Conservation (phyloP, 1,140 invertebrate genomes). For the Drosophila obscura region DNA sequence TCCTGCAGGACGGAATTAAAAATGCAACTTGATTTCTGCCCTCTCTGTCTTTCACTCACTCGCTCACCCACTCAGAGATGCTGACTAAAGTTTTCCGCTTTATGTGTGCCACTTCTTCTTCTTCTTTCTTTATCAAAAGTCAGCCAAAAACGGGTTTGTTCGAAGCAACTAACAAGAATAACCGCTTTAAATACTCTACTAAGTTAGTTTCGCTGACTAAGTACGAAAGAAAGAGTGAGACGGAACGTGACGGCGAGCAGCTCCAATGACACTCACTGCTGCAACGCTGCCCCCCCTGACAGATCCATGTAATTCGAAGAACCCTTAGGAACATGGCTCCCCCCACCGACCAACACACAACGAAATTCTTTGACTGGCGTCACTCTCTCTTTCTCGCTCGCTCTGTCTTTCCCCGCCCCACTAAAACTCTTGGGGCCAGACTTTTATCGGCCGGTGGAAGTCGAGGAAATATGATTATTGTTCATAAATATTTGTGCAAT, state of each 20-base stretch:
- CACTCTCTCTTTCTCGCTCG: slow-evolving; percentile 29
- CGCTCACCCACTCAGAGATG: slow-evolving; percentile 2
- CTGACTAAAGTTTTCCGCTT: slow-evolving; percentile 25
- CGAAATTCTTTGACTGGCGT: slow-evolving; percentile 56
- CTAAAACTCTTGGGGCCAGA: no score
- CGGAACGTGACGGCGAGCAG: slow-evolving; percentile 4
- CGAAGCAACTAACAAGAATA: slow-evolving; percentile 67
- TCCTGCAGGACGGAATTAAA: no score
- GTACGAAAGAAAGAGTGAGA: slow-evolving; percentile 1
- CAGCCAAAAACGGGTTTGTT: slow-evolving; percentile 66
- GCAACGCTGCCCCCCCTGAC: slow-evolving; percentile 6
- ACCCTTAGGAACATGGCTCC: slow-evolving; percentile 3
- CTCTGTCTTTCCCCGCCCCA: no score
- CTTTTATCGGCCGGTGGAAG: slow-evolving; percentile 53
- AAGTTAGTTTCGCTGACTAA: slow-evolving; percentile 39
- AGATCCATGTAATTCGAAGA: slow-evolving; percentile 51
- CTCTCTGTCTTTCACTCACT: not conserved
- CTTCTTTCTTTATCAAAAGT: slow-evolving; percentile 54
- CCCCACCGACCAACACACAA: slow-evolving; percentile 5
- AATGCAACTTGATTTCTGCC: slow-evolving; percentile 6
- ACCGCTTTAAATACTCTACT: slow-evolving; percentile 50
- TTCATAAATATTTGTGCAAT: slow-evolving; percentile 75
- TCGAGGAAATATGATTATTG: slow-evolving; percentile 61
- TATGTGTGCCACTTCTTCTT: slow-evolving; percentile 55
- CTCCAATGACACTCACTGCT: slow-evolving; percentile 15